A percentile compares a stretch with the other conserved stretches of the same genome.
Evolutionary conservation across 2,888 invertebrate species (phyloP).

Genomic region (Cynaeus angustus): DNA sequence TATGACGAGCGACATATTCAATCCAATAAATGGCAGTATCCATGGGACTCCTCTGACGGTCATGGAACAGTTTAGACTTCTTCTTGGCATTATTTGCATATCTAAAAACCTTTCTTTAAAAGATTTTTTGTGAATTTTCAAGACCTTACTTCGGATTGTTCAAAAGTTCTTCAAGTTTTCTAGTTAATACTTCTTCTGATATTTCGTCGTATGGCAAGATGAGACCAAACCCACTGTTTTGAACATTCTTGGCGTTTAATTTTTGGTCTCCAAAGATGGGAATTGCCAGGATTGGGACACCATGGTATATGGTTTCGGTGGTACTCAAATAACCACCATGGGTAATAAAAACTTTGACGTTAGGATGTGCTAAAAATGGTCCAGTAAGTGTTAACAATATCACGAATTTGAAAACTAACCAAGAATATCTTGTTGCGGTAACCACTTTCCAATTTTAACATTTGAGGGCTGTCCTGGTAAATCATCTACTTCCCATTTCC

Average conservation of each 20-base stretch:
- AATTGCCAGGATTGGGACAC: constrained; percentile 42
- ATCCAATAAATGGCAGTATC: constrained; percentile 54
- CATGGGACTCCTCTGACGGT: constrained; percentile 49
- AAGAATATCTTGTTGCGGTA: constrained; percentile 68
- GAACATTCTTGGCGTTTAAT: constrained; percentile 16
- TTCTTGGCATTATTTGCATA: constrained; percentile 33
- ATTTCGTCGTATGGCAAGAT: constrained; percentile 23
- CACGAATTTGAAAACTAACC: not conserved
- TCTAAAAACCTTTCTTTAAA: not conserved
- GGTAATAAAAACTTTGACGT: constrained; percentile 45
- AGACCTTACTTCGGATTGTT: constrained; percentile 28
- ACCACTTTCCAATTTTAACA: constrained; percentile 67
- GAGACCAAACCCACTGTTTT: constrained; percentile 23
- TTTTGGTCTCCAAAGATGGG: constrained; percentile 49
- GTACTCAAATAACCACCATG: constrained; percentile 43
- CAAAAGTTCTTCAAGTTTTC: constrained; percentile 44
- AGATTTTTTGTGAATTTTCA: not conserved
- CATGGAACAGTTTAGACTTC: constrained; percentile 47
- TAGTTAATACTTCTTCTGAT: constrained; percentile 8
- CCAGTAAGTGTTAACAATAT: constrained; percentile 62
- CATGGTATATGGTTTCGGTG: constrained; percentile 33
- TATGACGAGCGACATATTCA: constrained; percentile 49
- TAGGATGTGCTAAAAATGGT: constrained; percentile 63
- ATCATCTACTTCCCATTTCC: constrained; percentile 69
- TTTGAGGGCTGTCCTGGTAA: constrained; percentile 65